Conservation (phyloP, 2,113 vertebrate species). For the Tauraco erythrolophus region DNA sequence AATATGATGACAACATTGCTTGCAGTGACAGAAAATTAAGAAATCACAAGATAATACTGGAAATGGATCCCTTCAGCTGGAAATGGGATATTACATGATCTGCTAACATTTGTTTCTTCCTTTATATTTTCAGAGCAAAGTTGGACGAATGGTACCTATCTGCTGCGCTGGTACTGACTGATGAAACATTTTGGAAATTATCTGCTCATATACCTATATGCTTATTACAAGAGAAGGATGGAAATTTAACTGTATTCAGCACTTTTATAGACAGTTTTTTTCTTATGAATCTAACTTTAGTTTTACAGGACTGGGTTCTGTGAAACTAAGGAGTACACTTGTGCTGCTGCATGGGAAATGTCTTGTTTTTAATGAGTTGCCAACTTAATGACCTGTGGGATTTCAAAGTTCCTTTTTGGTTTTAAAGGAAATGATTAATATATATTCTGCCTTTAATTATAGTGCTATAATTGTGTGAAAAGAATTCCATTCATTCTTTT, state of each 20-base stretch:
- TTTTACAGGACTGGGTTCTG: neutral
- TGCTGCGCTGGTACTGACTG: neutral
- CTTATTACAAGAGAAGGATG: neutral
- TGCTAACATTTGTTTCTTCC: neutral
- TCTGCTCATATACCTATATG: neutral
- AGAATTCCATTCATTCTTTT: slow-evolving; percentile 68
- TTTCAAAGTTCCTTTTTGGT: slow-evolving; percentile 66
- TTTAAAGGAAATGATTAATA: slow-evolving; percentile 72
- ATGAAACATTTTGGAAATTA: neutral
- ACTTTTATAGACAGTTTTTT: neutral
- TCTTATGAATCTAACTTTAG: neutral
- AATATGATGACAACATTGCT: neutral
- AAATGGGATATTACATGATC: neutral
- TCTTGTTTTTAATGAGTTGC: slow-evolving; percentile 69
- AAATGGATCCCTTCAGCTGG: neutral
- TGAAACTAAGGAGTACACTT: slow-evolving; percentile 39
- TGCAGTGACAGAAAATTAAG: neutral
- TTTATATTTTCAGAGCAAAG: neutral
- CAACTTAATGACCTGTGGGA: slow-evolving; percentile 69
- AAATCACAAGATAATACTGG: neutral
- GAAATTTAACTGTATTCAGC: neutral
- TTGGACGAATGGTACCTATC: neutral
- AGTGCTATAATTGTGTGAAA: slow-evolving; percentile 28
- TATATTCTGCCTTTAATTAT: slow-evolving; percentile 67
- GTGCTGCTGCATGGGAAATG: slow-evolving; percentile 64